A percentile compares a stretch with the other conserved stretches of the same genome.
These are phyloP conservation scores for Fabriciana adippe DNA, from an alignment of 2,888 invertebrate species.

Conservation along the genomic window DNA sequence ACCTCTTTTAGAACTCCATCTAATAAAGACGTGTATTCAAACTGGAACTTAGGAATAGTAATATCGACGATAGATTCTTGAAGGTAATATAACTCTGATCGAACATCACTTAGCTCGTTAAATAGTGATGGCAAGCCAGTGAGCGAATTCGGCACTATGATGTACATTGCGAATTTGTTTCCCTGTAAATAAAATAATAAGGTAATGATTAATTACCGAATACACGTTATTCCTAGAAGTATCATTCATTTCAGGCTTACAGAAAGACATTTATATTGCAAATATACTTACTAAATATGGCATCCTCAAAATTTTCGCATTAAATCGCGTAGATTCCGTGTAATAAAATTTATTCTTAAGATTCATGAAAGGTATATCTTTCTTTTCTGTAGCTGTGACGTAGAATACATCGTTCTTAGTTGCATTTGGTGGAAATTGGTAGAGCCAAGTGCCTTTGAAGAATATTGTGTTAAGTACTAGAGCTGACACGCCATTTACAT, in stretches of 20 bases:
- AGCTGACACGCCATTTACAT: slow-evolving; percentile 83
- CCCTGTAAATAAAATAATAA: slow-evolving; percentile 76
- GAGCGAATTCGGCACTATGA: slow-evolving; percentile 85
- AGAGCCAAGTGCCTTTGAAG: slow-evolving; percentile 91
- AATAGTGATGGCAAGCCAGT: slow-evolving; percentile 84
- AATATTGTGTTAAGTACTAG: slow-evolving; percentile 89
- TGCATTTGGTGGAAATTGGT: slow-evolving; percentile 84
- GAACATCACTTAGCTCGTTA: slow-evolving; percentile 80
- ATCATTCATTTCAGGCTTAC: no score
- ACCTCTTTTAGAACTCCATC: slow-evolving; percentile 84
- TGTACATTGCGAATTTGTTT: slow-evolving; percentile 87
- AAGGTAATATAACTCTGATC: slow-evolving; percentile 82
- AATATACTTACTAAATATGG: slow-evolving; percentile 84
- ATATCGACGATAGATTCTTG: slow-evolving; percentile 83
- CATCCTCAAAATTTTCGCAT: slow-evolving; percentile 87
- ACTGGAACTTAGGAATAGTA: slow-evolving; percentile 88
- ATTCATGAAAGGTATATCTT: slow-evolving; percentile 86
- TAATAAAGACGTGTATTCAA: slow-evolving; percentile 85
- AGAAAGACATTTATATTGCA: neutral
- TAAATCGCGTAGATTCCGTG: slow-evolving; percentile 82
- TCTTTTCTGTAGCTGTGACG: slow-evolving; percentile 66
- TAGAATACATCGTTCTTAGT: slow-evolving; percentile 85
- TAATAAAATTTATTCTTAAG: slow-evolving; percentile 85
- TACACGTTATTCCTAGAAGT: neutral
- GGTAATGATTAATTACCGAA: neutral